Percentiles rank a stretch among this genome's conserved stretches.
Evolutionary conservation across 2,888 invertebrate genomes (phyloP).

Genomic region (Unio pictorum): DNA sequence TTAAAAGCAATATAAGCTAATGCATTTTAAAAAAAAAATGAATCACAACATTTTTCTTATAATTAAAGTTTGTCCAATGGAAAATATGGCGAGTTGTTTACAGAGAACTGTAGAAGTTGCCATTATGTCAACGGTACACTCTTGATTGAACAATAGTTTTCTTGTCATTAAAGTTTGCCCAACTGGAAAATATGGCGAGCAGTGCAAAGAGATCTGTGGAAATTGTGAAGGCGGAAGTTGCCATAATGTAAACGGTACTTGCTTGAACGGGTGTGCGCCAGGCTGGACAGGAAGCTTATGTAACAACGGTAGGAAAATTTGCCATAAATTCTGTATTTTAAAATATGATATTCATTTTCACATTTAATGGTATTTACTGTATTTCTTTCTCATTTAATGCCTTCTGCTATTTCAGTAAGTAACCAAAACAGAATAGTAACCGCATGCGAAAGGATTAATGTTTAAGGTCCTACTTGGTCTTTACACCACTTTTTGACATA

Average conservation of each 20-base stretch:
- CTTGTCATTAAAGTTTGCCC: conserved; percentile 40
- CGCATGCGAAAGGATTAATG: no score
- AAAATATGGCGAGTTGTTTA: conserved; percentile 62
- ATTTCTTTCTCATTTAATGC: neutral
- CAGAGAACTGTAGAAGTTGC: conserved; percentile 52
- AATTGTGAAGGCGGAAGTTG: conserved; percentile 51
- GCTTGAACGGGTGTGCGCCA: conserved; percentile 45
- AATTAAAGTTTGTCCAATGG: conserved; percentile 49
- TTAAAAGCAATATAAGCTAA: no score
- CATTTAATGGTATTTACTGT: neutral
- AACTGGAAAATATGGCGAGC: conserved; percentile 57
- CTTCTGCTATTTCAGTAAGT: neutral
- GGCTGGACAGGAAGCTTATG: conserved; percentile 55
- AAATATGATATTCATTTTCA: neutral
- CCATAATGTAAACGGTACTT: conserved; percentile 51
- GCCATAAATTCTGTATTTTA: neutral
- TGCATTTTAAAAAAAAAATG: no score
- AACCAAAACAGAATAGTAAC: no score
- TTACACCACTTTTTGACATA: no score
- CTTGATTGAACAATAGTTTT: conserved; percentile 25
- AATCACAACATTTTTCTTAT: no score
- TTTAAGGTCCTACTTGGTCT: no score
- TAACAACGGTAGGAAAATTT: conserved; percentile 37
- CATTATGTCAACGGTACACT: conserved; percentile 44
- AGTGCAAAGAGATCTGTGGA: conserved; percentile 56